A percentile compares a stretch with the other conserved stretches of the same genome.
Evolutionary conservation across 2,888 invertebrate genomes (phyloP).

Genomic region (Ceriagrion tenellum): DNA sequence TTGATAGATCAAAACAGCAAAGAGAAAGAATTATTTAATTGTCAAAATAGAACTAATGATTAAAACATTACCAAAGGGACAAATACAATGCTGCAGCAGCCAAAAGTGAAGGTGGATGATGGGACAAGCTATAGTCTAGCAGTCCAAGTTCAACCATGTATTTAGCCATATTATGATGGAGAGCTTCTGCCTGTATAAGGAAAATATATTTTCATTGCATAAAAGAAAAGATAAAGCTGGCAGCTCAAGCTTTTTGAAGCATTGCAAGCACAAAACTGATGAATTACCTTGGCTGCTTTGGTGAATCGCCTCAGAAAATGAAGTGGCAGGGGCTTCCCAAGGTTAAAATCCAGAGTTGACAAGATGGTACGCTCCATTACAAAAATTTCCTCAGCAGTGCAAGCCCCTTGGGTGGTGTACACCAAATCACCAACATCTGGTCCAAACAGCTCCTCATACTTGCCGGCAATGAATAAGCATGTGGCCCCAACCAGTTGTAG

Average conservation of each 20-base stretch:
- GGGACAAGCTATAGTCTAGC: slow-evolving; percentile 89
- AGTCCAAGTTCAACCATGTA: slow-evolving; percentile 93
- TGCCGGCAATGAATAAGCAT: slow-evolving; percentile 93
- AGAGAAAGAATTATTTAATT: slow-evolving; percentile 17
- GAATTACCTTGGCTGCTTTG: slow-evolving; percentile 78
- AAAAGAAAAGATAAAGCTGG: slow-evolving; percentile 68
- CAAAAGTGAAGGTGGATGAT: slow-evolving; percentile 89
- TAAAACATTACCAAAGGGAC: slow-evolving; percentile 81
- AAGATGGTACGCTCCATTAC: slow-evolving; percentile 91
- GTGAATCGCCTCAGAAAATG: slow-evolving; percentile 92
- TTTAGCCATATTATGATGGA: slow-evolving; percentile 90
- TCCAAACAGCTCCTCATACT: slow-evolving; percentile 96
- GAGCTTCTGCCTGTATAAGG: slow-evolving; percentile 82
- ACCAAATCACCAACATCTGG: slow-evolving; percentile 94
- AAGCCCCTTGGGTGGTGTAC: slow-evolving; percentile 94
- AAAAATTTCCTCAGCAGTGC: slow-evolving; percentile 87
- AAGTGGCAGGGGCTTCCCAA: slow-evolving; percentile 92
- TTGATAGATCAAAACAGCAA: background rate
- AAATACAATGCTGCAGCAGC: slow-evolving; percentile 91
- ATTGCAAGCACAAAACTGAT: no score
- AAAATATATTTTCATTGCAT: slow-evolving; percentile 52
- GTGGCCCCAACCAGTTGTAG: slow-evolving; percentile 94
- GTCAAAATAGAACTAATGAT: slow-evolving; percentile 31
- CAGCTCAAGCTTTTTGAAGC: background rate
- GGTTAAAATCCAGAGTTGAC: slow-evolving; percentile 86